A percentile compares a stretch with the other conserved stretches of the same genome.
Evolutionary conservation across 2,888 invertebrate species (phyloP).

Genomic region (Cinara cedri): DNA sequence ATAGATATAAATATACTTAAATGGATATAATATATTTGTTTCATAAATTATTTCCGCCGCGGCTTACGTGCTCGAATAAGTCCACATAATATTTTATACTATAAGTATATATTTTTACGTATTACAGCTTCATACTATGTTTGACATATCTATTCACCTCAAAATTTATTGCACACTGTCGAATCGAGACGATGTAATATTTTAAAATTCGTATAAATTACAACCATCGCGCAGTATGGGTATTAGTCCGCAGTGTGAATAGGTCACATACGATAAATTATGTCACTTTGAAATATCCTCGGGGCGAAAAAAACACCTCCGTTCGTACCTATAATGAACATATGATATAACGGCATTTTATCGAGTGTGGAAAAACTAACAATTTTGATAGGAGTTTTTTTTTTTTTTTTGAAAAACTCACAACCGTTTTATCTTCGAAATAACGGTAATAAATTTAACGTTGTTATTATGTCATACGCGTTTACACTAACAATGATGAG

Average conservation of each 20-base stretch:
- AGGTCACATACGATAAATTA: constrained; percentile 34
- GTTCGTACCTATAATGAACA: too few species aligned
- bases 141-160: constrained; percentile 9
- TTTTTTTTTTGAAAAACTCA: not conserved
- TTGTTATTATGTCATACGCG: too few species aligned
- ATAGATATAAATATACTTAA: too few species aligned
- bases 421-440: too few species aligned
- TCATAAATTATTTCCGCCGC: too few species aligned
- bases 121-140: not conserved
- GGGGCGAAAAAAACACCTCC: not conserved
- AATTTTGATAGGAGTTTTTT: not conserved
- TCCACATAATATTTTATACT: too few species aligned
- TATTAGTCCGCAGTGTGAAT: not conserved
- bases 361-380: not conserved
- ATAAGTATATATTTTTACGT: not conserved
- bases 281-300: constrained; percentile 8
- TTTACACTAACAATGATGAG: too few species aligned
- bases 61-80: too few species aligned
- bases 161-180: constrained; percentile 11
- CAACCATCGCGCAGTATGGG: too few species aligned
- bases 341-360: not conserved
- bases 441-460: too few species aligned
- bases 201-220: constrained; percentile 11
- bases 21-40: too few species aligned
- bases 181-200: constrained; percentile 13